Evolutionary conservation across 2,888 invertebrate genomes (phyloP).

Genomic region (Philhelius pedissequus): DNA sequence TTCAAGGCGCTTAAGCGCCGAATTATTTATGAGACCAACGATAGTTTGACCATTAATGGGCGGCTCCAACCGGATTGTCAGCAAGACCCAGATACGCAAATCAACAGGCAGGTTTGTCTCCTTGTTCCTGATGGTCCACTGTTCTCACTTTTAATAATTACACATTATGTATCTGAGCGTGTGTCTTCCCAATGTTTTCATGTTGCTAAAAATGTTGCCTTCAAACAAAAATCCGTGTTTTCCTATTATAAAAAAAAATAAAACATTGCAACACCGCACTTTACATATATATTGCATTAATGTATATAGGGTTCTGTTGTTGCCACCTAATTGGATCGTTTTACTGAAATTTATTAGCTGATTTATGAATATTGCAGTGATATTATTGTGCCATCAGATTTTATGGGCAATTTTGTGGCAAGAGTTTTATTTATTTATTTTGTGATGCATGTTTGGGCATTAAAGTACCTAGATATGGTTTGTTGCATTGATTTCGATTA

Average conservation of each 20-base stretch:
- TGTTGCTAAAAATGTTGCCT: not conserved
- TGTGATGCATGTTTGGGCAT: slow-evolving; percentile 44
- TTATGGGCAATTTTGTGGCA: slow-evolving; percentile 57
- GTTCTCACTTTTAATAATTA: slow-evolving; percentile 25
- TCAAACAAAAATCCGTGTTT: no score
- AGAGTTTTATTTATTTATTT: slow-evolving; percentile 3
- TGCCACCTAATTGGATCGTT: slow-evolving; percentile 64
- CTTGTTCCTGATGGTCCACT: not conserved
- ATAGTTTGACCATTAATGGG: slow-evolving; percentile 43
- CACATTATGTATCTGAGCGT: slow-evolving; percentile 27
- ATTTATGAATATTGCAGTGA: slow-evolving; percentile 34
- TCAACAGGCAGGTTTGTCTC: slow-evolving; percentile 7
- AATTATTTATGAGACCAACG: slow-evolving; percentile 59
- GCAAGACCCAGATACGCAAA: slow-evolving; percentile 41
- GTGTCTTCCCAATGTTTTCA: not conserved
- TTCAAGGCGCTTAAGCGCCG: slow-evolving; percentile 42
- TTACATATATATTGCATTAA: not conserved
- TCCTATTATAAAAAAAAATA: no score
- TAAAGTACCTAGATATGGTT: not conserved
- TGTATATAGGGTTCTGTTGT: slow-evolving; percentile 29
- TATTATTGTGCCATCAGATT: slow-evolving; percentile 45
- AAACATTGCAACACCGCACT: not conserved
- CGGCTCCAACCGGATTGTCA: not conserved
- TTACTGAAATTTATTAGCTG: slow-evolving; percentile 62
- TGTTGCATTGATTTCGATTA: not conserved